These are phyloP conservation scores for Cinclus cinclus DNA, from an alignment of 2,113 vertebrate genomes.

Conservation along the genomic window DNA sequence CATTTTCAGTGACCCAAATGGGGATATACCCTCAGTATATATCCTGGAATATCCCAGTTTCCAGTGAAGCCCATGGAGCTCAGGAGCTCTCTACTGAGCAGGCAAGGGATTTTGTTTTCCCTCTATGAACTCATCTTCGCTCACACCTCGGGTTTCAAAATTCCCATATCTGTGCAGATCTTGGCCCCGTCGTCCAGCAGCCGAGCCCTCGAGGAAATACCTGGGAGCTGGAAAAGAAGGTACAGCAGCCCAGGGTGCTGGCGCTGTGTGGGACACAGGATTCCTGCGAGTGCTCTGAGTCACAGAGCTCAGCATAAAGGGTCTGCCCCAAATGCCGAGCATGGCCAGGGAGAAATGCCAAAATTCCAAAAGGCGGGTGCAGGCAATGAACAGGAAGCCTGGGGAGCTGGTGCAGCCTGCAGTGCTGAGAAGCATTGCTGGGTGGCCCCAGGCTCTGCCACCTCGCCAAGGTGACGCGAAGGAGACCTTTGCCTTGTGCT, in stretches of 20 bases:
- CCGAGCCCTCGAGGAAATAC: accelerated
- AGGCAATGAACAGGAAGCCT: not conserved
- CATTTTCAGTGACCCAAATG: not conserved
- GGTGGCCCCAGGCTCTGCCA: not conserved
- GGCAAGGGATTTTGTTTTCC: not conserved
- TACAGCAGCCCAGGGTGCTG: not conserved
- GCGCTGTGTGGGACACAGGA: accelerated
- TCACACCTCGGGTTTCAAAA: accelerated
- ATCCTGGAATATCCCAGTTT: not conserved
- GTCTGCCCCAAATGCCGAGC: accelerated
- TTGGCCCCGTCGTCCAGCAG: accelerated
- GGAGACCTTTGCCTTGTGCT: not conserved
- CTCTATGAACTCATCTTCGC: not conserved
- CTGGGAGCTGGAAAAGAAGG: accelerated
- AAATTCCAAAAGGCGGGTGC: not conserved
- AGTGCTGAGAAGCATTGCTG: not conserved
- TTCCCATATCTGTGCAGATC: accelerated
- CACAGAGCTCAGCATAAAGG: not conserved
- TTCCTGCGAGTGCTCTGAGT: accelerated
- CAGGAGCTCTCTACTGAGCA: not conserved
- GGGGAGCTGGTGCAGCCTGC: not conserved
- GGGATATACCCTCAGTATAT: accelerated
- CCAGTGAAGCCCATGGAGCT: not conserved
- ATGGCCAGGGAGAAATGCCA: not conserved
- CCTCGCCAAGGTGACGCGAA: not conserved